Evolutionary conservation across 2,113 vertebrate species (phyloP).

Genomic region (Castor canadensis): DNA sequence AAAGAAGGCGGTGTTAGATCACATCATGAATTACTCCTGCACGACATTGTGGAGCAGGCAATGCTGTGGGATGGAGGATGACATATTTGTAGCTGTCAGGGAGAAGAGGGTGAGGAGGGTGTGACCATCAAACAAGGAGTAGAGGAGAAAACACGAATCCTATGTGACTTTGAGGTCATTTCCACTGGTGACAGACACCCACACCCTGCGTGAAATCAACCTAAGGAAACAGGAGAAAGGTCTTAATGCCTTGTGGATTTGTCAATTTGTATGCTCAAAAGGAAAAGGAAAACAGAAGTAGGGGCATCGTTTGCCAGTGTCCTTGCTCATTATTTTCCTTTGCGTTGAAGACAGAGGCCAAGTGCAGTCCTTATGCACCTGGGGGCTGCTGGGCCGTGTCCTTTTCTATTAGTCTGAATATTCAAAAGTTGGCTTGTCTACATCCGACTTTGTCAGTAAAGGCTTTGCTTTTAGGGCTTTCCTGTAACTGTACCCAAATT

Average conservation of each 20-base stretch:
- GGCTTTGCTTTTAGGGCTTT: neutral
- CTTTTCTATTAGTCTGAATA: neutral
- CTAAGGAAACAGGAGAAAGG: neutral
- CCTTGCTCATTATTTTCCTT: neutral
- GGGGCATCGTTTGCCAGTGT: neutral
- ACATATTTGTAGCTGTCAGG: no score
- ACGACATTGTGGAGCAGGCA: no score
- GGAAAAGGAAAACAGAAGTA: neutral
- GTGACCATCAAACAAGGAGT: no score
- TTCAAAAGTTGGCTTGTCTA: neutral
- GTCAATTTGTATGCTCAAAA: neutral
- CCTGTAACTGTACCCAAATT: neutral
- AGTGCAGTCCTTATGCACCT: neutral
- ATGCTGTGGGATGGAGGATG: no score
- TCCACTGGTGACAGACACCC: neutral
- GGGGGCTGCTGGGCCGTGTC: neutral
- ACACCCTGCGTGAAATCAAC: rapidly evolving
- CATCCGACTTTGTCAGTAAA: neutral
- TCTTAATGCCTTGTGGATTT: neutral
- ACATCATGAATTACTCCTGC: no score
- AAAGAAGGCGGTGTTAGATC: no score
- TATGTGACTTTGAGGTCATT: neutral
- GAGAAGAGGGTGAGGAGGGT: neutral
- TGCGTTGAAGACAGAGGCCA: neutral
- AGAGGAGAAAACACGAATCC: no score